Percentiles rank a stretch among this genome's conserved stretches.
Conservation (phyloP, 1,140 invertebrate genomes). For the Drosophila gunungcola region DNA sequence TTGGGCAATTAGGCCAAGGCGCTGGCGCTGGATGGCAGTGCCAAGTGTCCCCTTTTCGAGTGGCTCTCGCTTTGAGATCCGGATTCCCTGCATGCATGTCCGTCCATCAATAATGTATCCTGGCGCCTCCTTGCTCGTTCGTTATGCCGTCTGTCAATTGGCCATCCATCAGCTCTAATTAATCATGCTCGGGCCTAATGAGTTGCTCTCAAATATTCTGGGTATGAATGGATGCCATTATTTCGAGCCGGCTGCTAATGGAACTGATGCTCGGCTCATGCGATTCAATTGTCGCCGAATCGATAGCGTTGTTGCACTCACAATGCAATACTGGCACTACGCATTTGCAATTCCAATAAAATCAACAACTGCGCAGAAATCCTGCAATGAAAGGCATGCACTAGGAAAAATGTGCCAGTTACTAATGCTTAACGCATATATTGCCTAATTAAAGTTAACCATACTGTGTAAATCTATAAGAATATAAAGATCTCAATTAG, state of each 20-base stretch:
- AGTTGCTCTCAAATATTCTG: slow-evolving; percentile 52
- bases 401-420: not conserved
- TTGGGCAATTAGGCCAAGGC: slow-evolving; percentile 58
- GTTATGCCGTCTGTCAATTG: slow-evolving; percentile 73
- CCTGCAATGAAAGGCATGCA: slow-evolving; percentile 10
- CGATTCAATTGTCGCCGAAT: slow-evolving; percentile 41
- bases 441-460: too few species aligned
- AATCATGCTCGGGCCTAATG: slow-evolving; percentile 75
- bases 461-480: too few species aligned
- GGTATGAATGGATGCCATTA: slow-evolving; percentile 41
- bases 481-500: too few species aligned
- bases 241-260: slow-evolving; percentile 23
- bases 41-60: slow-evolving; percentile 26
- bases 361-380: slow-evolving; percentile 29
- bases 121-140: slow-evolving; percentile 40
- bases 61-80: not conserved
- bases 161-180: slow-evolving; percentile 79
- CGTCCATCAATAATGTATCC: slow-evolving; percentile 69
- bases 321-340: slow-evolving; percentile 19
- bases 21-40: slow-evolving; percentile 3
- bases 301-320: slow-evolving; percentile 3
- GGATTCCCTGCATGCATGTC: slow-evolving; percentile 24
- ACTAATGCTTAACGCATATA: too few species aligned
- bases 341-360: slow-evolving; percentile 19
- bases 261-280: slow-evolving; percentile 6